These are phyloP conservation scores for Homalodisca vitripennis DNA, from an alignment of 1,140 invertebrate genomes.

Conservation along the genomic window DNA sequence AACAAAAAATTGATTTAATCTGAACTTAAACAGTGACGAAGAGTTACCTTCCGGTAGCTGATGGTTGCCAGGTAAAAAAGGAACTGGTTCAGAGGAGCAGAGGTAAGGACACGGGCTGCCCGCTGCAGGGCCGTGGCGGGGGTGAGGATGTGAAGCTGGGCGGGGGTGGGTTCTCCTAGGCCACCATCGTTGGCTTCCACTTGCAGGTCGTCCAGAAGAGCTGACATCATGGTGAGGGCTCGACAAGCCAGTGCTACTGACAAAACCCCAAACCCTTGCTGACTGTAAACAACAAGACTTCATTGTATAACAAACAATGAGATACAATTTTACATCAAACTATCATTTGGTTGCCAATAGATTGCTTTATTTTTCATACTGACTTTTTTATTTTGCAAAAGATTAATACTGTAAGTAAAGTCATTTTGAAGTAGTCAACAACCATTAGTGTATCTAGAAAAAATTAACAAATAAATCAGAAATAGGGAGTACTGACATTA, in stretches of 20 bases:
- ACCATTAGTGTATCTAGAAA: no score
- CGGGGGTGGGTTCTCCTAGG: slow-evolving; percentile 34
- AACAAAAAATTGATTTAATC: no score
- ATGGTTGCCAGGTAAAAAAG: slow-evolving; percentile 85
- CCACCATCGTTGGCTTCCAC: slow-evolving; percentile 50
- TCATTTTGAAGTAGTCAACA: no score
- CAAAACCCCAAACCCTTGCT: slow-evolving; percentile 78
- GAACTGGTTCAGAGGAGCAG: slow-evolving; percentile 69
- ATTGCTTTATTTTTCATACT: no score
- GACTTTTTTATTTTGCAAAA: no score
- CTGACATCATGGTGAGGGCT: slow-evolving; percentile 64
- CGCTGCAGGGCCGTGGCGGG: slow-evolving; percentile 65
- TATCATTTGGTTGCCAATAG: no score
- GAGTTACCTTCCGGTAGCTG: slow-evolving; percentile 79
- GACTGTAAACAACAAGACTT: slow-evolving; percentile 47
- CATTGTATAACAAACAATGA: not conserved
- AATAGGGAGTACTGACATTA: no score
- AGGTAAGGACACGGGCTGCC: slow-evolving; percentile 61
- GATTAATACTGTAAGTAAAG: no score
- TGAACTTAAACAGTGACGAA: no score
- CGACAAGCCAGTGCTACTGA: slow-evolving; percentile 77
- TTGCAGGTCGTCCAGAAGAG: slow-evolving; percentile 66
- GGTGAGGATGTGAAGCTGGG: slow-evolving; percentile 56
- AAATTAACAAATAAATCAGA: no score
- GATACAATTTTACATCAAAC: no score